phyloP scores from a whole-genome alignment of 64 coral and sea anemone genomes.

The Porites lutea region DNA sequence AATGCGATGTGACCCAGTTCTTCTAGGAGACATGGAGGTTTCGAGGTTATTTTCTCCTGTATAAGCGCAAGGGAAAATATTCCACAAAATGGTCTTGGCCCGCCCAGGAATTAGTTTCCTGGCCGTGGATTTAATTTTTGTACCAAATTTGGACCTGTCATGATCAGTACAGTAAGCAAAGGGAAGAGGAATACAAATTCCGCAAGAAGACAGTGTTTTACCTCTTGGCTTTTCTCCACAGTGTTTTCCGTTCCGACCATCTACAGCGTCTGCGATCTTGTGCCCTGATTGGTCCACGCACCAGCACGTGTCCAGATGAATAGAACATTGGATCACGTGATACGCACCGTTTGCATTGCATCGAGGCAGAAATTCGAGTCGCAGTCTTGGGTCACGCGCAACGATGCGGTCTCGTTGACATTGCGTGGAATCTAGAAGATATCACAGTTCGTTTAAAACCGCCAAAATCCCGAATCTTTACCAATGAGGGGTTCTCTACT shows the following conservation, averaged over 20 bases:
- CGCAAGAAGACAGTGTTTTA: neutral
- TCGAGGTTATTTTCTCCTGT: too few relatives aligned
- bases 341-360: slow-evolving; percentile 74
- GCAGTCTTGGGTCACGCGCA: slow-evolving; percentile 62
- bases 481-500: too few relatives aligned
- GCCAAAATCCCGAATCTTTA: too few relatives aligned
- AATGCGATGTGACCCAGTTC: too few relatives aligned
- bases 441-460: neutral
- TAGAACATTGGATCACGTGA: slow-evolving; percentile 79
- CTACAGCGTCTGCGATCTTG: slow-evolving; percentile 75
- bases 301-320: slow-evolving; percentile 77
- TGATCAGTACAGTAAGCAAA: too few relatives aligned
- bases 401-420: slow-evolving; percentile 64
- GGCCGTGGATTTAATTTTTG: too few relatives aligned
- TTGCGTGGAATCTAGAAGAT: slow-evolving; percentile 41
- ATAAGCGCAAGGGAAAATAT: too few relatives aligned
- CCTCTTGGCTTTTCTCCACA: slow-evolving; percentile 37
- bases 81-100: too few relatives aligned
- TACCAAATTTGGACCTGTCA: too few relatives aligned
- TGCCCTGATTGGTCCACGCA: slow-evolving; percentile 85
- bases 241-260: slow-evolving; percentile 39
- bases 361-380: slow-evolving; percentile 64
- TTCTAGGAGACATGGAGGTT: too few relatives aligned
- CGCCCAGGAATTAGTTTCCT: too few relatives aligned
- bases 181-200: too few relatives aligned